Evolutionary conservation across 2,113 vertebrate genomes (phyloP), one percentile per base, ranked within the genome.

Genomic region (Ageneiosus marmoratus): DNA sequence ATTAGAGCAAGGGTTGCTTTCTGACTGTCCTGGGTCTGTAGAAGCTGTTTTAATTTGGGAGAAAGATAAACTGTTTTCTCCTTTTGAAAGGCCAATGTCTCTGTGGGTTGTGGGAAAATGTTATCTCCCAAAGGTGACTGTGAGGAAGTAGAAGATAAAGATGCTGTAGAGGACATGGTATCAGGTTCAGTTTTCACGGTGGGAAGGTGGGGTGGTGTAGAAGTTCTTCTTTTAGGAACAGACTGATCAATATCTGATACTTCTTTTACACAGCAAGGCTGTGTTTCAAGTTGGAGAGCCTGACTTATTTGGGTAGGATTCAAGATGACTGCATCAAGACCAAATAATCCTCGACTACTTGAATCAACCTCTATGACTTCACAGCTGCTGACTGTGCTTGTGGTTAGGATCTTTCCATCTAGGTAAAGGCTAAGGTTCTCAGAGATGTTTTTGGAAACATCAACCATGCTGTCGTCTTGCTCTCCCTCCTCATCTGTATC

Each of bases 401-500:
- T 98, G 77, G 96, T 96, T 70, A 96, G 93, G 56, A 99, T 98
- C 88, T 99, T 99, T 46, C 98, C 98, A 67, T 99, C 98, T 1
- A 99, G 98, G 77, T 98, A 99, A 87, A 96, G 96, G 89, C 96
- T 98, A 85, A 99, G 89, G 85, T 99, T 99, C 86, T 99, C 97
- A 0, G 98, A 98, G 86, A 99, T 99, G 86, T 99, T 99, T 91
- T 96, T 98, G 75, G 98, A 98, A 86, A 99, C 96, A 84, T 99
- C 97, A 84, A 98, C 94, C 48, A 96, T 94, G 34, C 96, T 97
- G 46, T 98, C 96, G 0, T 98, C 97, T 0, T 93, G 90, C 76
- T 98, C 98, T 0, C 92, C 95, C 7, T 99, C 98, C 55, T 99
- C 97, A 74, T 99, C 98, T 0, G 96, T 95, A 87, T 99, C 98